Conservation (phyloP, 2,113 vertebrate species). For the Syngnathus floridae region DNA sequence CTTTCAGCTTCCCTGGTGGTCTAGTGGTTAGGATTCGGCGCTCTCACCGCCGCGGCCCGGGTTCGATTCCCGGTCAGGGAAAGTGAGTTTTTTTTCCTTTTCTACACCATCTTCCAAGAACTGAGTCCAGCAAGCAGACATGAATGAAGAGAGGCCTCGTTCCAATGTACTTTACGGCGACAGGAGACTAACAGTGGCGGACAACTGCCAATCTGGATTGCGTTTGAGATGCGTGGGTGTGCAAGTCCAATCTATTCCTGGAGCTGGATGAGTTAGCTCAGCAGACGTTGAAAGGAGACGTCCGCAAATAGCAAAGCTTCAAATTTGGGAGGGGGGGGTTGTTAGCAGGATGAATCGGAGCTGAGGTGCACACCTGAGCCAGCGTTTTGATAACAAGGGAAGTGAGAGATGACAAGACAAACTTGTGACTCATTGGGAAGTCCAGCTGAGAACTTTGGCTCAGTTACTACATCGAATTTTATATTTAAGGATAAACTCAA, state of each 20-base stretch:
- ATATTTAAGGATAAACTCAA: background rate
- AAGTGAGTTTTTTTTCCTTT: background rate
- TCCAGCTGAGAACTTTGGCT: background rate
- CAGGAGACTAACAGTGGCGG: conserved; percentile 25
- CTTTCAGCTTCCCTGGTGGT: background rate
- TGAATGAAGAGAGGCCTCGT: conserved; percentile 22
- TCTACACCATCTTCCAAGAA: no score
- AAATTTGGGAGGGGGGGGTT: conserved; percentile 32
- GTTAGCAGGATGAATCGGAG: conserved; percentile 52
- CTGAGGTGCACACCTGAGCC: conserved; percentile 58
- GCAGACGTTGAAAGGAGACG: conserved; percentile 62
- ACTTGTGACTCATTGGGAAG: conserved; percentile 13
- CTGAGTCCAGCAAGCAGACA: background rate
- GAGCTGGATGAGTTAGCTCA: conserved; percentile 41
- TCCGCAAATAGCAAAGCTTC: conserved; percentile 60
- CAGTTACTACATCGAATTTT: background rate
- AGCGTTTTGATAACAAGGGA: conserved; percentile 30
- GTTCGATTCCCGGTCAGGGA: conserved; percentile 63
- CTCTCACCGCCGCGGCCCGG: conserved; percentile 55
- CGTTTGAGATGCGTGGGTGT: conserved; percentile 44
- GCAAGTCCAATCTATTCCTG: conserved; percentile 53
- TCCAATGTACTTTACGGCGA: conserved; percentile 15
- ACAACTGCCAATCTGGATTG: conserved; percentile 52
- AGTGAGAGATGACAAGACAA: conserved; percentile 39
- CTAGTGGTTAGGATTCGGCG: conserved; percentile 67